These are phyloP conservation scores for Parasteatoda tepidariorum DNA, from an alignment of 1,140 invertebrate species.

Conservation along the genomic window DNA sequence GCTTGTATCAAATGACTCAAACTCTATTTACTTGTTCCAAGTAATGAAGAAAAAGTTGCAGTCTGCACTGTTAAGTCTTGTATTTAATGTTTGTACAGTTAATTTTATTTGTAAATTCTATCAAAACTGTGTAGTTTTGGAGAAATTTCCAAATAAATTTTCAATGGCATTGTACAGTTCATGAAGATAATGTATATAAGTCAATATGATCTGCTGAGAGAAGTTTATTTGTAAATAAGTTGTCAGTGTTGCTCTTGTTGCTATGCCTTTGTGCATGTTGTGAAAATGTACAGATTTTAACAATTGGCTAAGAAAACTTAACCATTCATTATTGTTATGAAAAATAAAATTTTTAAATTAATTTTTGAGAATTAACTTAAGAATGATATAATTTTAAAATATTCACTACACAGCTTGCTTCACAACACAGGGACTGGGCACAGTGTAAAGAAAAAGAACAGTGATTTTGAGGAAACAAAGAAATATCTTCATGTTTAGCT, in stretches of 20 bases:
- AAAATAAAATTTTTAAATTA: neutral
- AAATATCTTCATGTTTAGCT: no score
- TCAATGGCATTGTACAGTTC: slow-evolving; percentile 46
- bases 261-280: slow-evolving; percentile 25
- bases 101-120: slow-evolving; percentile 42
- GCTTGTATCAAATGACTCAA: no score
- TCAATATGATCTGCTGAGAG: slow-evolving; percentile 24
- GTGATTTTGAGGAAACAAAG: no score
- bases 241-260: slow-evolving; percentile 19
- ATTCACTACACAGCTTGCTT: neutral
- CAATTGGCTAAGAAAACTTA: neutral
- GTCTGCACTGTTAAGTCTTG: slow-evolving; percentile 38
- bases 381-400: neutral
- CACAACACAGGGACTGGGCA: no score
- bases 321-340: neutral
- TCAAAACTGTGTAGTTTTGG: neutral
- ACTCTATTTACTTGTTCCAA: slow-evolving; percentile 13
- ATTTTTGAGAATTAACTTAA: neutral
- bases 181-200: slow-evolving; percentile 11
- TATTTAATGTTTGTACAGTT: slow-evolving; percentile 57
- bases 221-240: slow-evolving; percentile 39
- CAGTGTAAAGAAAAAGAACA: no score
- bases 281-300: slow-evolving; percentile 24
- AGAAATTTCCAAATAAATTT: slow-evolving; percentile 2
- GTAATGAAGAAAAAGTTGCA: slow-evolving; percentile 5